Evolutionary conservation across 2,113 vertebrate species (phyloP), one percentile per base, ranked within the genome.

Genomic region (Cettia cetti): DNA sequence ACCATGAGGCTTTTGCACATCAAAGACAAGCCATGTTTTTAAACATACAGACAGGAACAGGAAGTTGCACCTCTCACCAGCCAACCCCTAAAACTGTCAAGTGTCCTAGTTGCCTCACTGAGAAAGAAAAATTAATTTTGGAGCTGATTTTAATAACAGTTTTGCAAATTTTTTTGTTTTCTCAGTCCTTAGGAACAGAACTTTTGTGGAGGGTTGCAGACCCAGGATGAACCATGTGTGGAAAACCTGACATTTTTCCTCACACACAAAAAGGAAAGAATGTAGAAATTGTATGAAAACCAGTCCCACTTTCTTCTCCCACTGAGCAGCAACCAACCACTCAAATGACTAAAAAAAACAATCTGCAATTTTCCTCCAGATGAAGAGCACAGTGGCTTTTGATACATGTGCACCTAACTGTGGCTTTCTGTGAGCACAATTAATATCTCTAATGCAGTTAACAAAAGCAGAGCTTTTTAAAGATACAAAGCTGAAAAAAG

Each of bases 381-480:
- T 83, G 64, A 91, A 94, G 89, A 81, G 33, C 24, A 24, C 31
- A 71, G 78, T 35, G n/a, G 44, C 20, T 91, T 97, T 90, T 86
- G 30, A 76, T 90, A 68, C 12, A 49, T 22, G 50, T 27, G 50
- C 57, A 79, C 72, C 87, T 89, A 84, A 83, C 81, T 70, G 85
- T 24, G n/a, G 86, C 86, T 93, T 93, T 96, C 86, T 24, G 16
- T 18, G 39, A 92, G 86, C 75, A 95, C 81, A 97, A 95, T 96
- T 96, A 97, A 60, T 92, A 80, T 72, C 66, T 86, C 60, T 81
- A 93, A 93, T 1, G 15, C 39, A 94, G 44, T 50, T 61, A 88
- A 93, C 68, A 96, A 94, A 95, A 93, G 89, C 82, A 83, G 72
- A 74, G 50, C 74, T 54, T 93, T 96, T 88, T 54, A 74, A 91